A percentile compares a stretch with the other conserved stretches of the same genome.
phyloP scores from a whole-genome alignment of 2,113 vertebrate species.

The Capreolus pygargus region DNA sequence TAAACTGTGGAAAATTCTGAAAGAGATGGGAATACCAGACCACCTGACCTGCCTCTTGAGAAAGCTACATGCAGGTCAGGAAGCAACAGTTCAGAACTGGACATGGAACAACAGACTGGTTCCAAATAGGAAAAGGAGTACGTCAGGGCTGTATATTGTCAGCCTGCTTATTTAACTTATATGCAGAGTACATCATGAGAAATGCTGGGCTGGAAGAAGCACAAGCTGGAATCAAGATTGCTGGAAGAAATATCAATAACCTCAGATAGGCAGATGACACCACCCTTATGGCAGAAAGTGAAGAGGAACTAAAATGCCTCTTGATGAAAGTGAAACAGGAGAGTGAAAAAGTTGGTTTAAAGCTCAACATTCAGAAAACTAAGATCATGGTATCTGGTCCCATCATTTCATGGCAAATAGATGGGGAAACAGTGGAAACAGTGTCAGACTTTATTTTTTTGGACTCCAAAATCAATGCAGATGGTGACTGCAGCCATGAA shows the following conservation, averaged over 20 bases:
- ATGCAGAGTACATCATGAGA: not conserved
- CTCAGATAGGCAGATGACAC: not conserved
- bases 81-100: not conserved
- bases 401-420: not conserved
- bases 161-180: not conserved
- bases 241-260: not conserved
- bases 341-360: not conserved
- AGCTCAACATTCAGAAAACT: too few relatives aligned
- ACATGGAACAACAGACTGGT: not conserved
- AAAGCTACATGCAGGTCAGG: not conserved
- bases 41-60: not conserved
- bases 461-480: not conserved
- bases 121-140: not conserved
- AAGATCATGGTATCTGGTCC: not conserved
- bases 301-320: fast-evolving
- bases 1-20: not conserved
- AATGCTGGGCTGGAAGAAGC: not conserved
- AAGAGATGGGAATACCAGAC: not conserved
- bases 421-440: not conserved
- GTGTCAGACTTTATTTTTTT: not conserved
- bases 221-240: not conserved
- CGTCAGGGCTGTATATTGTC: not conserved
- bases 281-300: not conserved
- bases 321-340: not conserved
- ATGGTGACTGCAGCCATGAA: not conserved